These are phyloP conservation scores for Drosophila engyochracea DNA, from an alignment of 2,888 invertebrate genomes.

Conservation along the genomic window DNA sequence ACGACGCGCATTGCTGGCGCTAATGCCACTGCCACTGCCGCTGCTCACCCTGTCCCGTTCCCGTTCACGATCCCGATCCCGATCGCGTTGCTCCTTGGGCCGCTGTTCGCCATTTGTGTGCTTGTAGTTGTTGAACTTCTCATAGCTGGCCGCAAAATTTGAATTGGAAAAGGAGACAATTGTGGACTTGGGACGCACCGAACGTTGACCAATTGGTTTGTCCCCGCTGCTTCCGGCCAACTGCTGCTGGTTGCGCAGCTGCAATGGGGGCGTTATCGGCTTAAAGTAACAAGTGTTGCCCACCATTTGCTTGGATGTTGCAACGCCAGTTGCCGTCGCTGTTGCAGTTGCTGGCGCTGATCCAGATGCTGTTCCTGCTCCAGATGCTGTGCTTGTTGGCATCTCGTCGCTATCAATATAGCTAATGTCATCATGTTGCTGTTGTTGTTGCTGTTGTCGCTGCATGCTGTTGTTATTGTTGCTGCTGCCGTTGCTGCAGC, in stretches of 20 bases:
- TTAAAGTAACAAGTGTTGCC: constrained; percentile 62
- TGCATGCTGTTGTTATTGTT: constrained; percentile 54
- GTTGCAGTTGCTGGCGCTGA: background rate
- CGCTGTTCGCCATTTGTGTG: constrained; percentile 79
- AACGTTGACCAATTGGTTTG: constrained; percentile 48
- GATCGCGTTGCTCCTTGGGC: constrained; percentile 37
- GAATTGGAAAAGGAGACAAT: constrained; percentile 71
- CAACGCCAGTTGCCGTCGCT: background rate
- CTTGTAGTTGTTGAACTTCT: constrained; percentile 80
- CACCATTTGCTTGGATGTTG: constrained; percentile 27
- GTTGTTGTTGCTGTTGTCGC: constrained; percentile 56
- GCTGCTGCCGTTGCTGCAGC: constrained; percentile 43
- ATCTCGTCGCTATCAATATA: constrained; percentile 83
- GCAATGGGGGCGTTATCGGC: constrained; percentile 69
- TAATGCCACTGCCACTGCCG: constrained; percentile 10
- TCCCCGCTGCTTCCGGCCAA: constrained; percentile 14
- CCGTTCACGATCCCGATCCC: constrained; percentile 28
- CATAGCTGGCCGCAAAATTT: constrained; percentile 61
- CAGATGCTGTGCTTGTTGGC: constrained; percentile 29
- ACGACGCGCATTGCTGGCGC: constrained; percentile 51
- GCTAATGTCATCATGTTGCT: constrained; percentile 82
- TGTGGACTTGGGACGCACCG: constrained; percentile 79
- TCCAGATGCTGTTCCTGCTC: constrained; percentile 5
- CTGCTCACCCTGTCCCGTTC: constrained; percentile 28
- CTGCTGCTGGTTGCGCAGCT: constrained; percentile 50